A percentile compares a stretch with the other conserved stretches of the same genome.
These are phyloP conservation scores for Pterobdella sp. DNA, from an alignment of 2,888 invertebrate genomes.

Conservation along the genomic window DNA sequence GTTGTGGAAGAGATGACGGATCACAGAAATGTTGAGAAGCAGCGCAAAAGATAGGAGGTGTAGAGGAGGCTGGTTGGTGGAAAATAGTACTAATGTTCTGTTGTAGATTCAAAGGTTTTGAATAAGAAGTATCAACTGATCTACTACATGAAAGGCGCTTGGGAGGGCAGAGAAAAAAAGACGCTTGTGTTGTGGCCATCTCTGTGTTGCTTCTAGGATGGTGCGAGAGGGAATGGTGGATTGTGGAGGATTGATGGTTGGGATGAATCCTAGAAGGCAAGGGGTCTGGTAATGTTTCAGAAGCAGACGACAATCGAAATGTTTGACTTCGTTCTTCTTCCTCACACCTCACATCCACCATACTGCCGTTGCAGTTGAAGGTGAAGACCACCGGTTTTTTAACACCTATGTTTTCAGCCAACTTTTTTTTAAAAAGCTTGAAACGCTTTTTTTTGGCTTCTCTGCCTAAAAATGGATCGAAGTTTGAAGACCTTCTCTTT, in stretches of 20 bases:
- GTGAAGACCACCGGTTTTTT: constrained; percentile 34
- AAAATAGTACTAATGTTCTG: not conserved
- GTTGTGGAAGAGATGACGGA: constrained; percentile 5
- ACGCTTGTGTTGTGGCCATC: not conserved
- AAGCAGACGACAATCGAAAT: constrained; percentile 26
- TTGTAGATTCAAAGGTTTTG: no score
- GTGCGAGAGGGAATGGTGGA: not conserved
- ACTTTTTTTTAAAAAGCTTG: not conserved
- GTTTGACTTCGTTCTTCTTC: constrained; percentile 33
- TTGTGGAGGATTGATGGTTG: not conserved
- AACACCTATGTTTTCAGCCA: not conserved
- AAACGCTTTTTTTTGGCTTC: not conserved
- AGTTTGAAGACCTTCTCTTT: not conserved
- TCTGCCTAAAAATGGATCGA: not conserved
- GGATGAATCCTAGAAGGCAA: not conserved
- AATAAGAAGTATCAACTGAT: no score
- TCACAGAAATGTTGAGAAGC: constrained; percentile 10
- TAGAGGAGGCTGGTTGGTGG: constrained; percentile 5
- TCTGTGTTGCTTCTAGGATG: no score
- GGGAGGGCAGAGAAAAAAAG: not conserved
- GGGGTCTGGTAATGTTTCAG: not conserved
- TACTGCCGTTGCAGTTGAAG: constrained; percentile 38
- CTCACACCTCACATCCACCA: constrained; percentile 38
- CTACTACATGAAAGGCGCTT: no score
- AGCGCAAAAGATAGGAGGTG: constrained; percentile 3